Evolutionary conservation across 1,140 invertebrate species (phyloP).

Genomic region (Bombus sylvicola): DNA sequence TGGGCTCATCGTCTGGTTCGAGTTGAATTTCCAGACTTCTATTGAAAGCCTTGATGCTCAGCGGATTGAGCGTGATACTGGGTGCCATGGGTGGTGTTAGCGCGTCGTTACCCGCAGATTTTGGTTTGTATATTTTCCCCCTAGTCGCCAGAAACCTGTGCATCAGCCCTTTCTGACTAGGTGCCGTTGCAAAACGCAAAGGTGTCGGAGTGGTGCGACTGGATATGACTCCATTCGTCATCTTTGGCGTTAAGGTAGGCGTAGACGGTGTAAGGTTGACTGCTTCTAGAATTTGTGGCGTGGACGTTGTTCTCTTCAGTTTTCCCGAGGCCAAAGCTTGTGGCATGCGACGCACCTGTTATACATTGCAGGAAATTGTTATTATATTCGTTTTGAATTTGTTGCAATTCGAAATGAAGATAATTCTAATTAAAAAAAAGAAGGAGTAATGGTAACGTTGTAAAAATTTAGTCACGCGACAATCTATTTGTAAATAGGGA

Average conservation of each 20-base stretch:
- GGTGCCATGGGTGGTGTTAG: constrained; percentile 60
- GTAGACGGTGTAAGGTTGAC: constrained; percentile 74
- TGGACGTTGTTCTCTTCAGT: constrained; percentile 85
- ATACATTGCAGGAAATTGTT: background rate
- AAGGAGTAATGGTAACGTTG: background rate
- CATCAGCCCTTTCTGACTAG: constrained; percentile 89
- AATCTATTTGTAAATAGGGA: background rate
- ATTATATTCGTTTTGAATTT: background rate
- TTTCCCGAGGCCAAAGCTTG: constrained; percentile 81
- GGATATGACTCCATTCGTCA: constrained; percentile 77
- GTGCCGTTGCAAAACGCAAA: constrained; percentile 84
- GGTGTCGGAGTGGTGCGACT: constrained; percentile 78
- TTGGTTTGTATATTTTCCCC: constrained; percentile 84
- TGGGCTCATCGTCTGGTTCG: constrained; percentile 71
- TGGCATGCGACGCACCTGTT: constrained; percentile 78
- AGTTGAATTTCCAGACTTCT: constrained; percentile 66
- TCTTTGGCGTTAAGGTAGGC: constrained; percentile 71
- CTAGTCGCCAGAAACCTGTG: constrained; percentile 89
- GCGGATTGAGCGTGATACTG: constrained; percentile 75
- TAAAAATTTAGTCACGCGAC: background rate
- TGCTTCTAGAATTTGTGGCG: constrained; percentile 83
- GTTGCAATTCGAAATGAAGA: background rate
- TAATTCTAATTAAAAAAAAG: background rate
- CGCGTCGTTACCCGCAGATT: constrained; percentile 55
- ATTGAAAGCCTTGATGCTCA: constrained; percentile 73